Percentiles rank a stretch among this genome's conserved stretches.
These are phyloP conservation scores for Baryphthengus martii DNA, from an alignment of 2,113 vertebrate species.

Conservation along the genomic window DNA sequence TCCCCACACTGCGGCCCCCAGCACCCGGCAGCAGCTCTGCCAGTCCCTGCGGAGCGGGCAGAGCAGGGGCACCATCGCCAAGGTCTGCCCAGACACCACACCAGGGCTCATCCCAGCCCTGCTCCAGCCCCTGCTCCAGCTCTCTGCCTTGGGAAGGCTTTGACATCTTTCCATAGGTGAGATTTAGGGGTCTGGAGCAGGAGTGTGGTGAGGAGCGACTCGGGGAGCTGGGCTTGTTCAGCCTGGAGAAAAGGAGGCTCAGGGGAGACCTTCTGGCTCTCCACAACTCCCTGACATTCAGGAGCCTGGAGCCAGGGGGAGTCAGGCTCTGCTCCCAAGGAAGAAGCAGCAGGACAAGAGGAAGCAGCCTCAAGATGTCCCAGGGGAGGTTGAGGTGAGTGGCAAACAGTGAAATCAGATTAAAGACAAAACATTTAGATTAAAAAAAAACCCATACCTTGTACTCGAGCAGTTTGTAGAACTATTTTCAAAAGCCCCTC, in stretches of 20 bases:
- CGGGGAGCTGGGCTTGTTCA: too few species aligned
- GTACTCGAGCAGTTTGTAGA: neutral
- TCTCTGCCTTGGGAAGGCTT: neutral
- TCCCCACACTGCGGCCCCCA: rapidly evolving
- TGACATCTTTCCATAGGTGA: rapidly evolving
- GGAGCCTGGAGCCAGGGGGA: too few species aligned
- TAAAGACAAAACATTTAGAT: rapidly evolving
- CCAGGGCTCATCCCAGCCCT: neutral
- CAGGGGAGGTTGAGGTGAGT: too few species aligned
- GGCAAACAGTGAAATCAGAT: neutral
- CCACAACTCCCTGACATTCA: too few species aligned
- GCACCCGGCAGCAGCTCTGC: neutral
- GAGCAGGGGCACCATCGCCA: neutral
- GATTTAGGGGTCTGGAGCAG: neutral
- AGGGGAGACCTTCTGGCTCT: too few species aligned
- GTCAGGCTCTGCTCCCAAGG: too few species aligned
- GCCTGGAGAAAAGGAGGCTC: too few species aligned
- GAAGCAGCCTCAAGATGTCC: too few species aligned
- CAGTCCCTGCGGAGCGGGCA: neutral
- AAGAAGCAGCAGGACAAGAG: too few species aligned
- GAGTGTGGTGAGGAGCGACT: too few species aligned
- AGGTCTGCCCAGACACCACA: neutral
- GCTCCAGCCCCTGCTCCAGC: neutral
- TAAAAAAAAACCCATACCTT: neutral
- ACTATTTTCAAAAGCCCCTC: neutral